Conservation (phyloP, 2,888 invertebrate species). For the Xanthorhoe spadicearia region DNA sequence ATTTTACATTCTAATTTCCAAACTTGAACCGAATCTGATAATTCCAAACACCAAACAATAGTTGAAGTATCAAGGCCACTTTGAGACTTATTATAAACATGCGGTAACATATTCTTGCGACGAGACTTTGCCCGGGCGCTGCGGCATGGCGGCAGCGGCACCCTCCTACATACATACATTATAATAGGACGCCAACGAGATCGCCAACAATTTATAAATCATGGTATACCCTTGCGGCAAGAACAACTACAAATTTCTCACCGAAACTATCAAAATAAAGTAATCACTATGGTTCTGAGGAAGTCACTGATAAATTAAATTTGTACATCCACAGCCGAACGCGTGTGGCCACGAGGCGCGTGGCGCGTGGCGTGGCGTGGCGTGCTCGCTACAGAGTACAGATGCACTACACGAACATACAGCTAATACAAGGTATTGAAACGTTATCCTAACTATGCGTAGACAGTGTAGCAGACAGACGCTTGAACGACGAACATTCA, state of each 20-base stretch:
- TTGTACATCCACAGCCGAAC: slow-evolving; percentile 70
- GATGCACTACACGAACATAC: slow-evolving; percentile 57
- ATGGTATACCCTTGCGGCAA: slow-evolving; percentile 83
- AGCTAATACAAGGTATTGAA: slow-evolving; percentile 75
- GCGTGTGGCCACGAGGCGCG: slow-evolving; percentile 22
- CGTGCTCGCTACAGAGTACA: slow-evolving; percentile 61
- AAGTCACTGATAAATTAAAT: slow-evolving; percentile 74
- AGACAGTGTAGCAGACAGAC: slow-evolving; percentile 68
- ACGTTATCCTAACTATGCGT: slow-evolving; percentile 75
- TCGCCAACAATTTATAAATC: slow-evolving; percentile 75
- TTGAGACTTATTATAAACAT: slow-evolving; percentile 80
- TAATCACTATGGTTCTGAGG: slow-evolving; percentile 64
- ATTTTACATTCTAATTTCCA: slow-evolving; percentile 81
- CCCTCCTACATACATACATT: slow-evolving; percentile 52
- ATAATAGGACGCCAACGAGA: slow-evolving; percentile 71
- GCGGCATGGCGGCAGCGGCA: slow-evolving; percentile 37
- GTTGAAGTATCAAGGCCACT: slow-evolving; percentile 84
- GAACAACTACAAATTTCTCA: slow-evolving; percentile 74
- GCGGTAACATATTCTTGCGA: slow-evolving; percentile 71
- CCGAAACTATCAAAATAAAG: slow-evolving; percentile 72
- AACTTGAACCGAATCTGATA: slow-evolving; percentile 80
- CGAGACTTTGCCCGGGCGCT: slow-evolving; percentile 62
- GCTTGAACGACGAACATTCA: slow-evolving; percentile 65
- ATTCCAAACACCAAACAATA: slow-evolving; percentile 80
- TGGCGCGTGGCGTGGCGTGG: slow-evolving; percentile 17